Evolutionary conservation across 2,113 vertebrate genomes (phyloP).

Genomic region (Leiothrix lutea): DNA sequence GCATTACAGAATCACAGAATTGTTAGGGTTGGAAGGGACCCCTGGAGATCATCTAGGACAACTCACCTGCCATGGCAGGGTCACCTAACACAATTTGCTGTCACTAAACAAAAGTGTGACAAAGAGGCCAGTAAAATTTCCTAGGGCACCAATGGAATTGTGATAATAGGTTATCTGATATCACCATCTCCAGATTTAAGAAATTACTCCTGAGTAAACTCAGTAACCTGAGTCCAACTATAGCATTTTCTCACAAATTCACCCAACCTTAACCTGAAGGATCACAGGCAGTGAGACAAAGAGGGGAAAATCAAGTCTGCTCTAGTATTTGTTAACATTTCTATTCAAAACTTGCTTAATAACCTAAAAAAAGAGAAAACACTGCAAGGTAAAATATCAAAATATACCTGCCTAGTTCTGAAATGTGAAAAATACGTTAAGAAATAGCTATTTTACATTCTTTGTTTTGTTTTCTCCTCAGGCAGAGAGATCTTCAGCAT

Average conservation of each 20-base stretch:
- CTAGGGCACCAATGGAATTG: not conserved
- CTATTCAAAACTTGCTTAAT: not conserved
- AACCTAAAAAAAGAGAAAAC: not conserved
- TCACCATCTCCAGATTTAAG: not conserved
- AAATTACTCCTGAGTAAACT: not conserved
- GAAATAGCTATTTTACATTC: not conserved
- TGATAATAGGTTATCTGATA: not conserved
- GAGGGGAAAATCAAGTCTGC: fast-evolving
- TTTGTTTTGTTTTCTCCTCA: not conserved
- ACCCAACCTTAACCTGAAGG: not conserved
- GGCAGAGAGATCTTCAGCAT: too few relatives aligned
- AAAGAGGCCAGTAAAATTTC: not conserved
- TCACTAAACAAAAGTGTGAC: not conserved
- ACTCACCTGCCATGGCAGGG: not conserved
- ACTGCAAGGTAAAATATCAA: not conserved
- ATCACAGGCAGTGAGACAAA: fast-evolving
- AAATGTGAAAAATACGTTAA: not conserved
- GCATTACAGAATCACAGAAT: not conserved
- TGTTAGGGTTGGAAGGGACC: not conserved
- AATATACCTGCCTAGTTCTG: not conserved
- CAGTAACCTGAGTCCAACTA: not conserved
- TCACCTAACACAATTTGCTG: not conserved
- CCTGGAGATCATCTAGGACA: not conserved
- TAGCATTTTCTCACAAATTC: not conserved
- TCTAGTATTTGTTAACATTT: not conserved